Evolutionary conservation across 2,113 vertebrate genomes (phyloP), one percentile per base, ranked within the genome.

Genomic region (Crotophaga sulcirostris): DNA sequence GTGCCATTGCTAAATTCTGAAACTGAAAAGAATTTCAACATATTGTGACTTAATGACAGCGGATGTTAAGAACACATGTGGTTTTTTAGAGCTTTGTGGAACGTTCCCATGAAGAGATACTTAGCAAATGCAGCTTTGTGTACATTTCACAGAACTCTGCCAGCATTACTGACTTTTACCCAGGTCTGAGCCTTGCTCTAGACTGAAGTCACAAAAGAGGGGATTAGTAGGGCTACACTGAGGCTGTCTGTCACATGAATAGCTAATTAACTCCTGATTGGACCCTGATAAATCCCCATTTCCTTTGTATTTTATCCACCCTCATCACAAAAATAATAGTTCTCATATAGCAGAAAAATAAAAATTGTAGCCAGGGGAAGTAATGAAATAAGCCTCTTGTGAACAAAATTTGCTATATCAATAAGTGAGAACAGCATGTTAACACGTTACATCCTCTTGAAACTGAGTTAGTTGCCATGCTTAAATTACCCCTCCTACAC

Each of bases 111-210:
- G 93, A 97, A 96, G 86, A 96, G 76, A 94, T 90, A 88, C 94
- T 97, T 69, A 84, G 94, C 94, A 96, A 96, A 97, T 94, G 94
- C 96, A 97, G 97, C 85, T 97, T 97, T 98, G 97, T 97, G 95
- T 96, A 96, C 97, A 93, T 98, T 97, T 98, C 97, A 97, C 96
- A 97, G 94, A 97, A 98, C 90, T 87, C 77, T 91, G 89, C 87
- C 90, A 93, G 89, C 29, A 1, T 89, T 91, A 85, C 96, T 96
- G 95, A 93, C 94, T 97, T 97, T 93, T 74, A 94, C 95, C 36
- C 77, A 86, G 80, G 87, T 86, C 87, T 97, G 91, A 83, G 91
- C 85, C 94, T 89, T 92, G 47, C 89, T 93, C 75, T 86, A 96
- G 96, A 94, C 85, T 91, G 74, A 83, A 94, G 66, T 94, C 95